phyloP scores from a whole-genome alignment of 2,113 vertebrate species.

The Tychaedon coryphoeus region DNA sequence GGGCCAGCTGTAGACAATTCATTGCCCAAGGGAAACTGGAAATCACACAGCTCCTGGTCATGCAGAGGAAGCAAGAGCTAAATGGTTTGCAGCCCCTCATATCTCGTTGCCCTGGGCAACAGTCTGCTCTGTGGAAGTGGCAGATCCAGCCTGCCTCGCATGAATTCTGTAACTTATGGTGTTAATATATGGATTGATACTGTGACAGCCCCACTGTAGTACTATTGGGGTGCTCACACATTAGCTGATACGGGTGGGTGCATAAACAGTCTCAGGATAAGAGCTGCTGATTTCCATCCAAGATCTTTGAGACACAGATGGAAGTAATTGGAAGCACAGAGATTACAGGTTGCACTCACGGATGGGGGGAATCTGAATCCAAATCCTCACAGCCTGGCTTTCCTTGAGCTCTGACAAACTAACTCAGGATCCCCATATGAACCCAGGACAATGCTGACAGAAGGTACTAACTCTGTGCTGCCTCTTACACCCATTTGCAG shows the following conservation, averaged over 20 bases:
- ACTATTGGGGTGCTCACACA: neutral
- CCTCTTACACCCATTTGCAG: neutral
- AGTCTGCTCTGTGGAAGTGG: neutral
- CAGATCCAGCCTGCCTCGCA: neutral
- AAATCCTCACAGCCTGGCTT: neutral
- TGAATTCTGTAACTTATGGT: neutral
- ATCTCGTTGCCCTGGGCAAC: slow-evolving; percentile 54
- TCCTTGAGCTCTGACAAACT: neutral
- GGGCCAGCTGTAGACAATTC: slow-evolving; percentile 8
- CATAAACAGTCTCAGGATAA: neutral
- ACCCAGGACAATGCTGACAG: neutral
- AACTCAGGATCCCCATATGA: neutral
- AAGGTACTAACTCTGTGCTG: neutral
- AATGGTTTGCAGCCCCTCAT: neutral
- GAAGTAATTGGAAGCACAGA: neutral
- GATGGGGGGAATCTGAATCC: neutral
- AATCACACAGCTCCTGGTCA: neutral
- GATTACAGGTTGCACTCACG: neutral
- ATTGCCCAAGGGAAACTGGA: slow-evolving; percentile 34
- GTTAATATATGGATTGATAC: neutral
- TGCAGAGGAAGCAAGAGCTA: neutral
- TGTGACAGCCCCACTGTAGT: neutral
- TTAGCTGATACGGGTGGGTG: neutral
- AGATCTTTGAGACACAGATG: neutral
- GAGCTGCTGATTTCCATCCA: neutral